These are phyloP conservation scores for Drosophila mauritiana DNA, from an alignment of 1,140 invertebrate species.

Conservation along the genomic window DNA sequence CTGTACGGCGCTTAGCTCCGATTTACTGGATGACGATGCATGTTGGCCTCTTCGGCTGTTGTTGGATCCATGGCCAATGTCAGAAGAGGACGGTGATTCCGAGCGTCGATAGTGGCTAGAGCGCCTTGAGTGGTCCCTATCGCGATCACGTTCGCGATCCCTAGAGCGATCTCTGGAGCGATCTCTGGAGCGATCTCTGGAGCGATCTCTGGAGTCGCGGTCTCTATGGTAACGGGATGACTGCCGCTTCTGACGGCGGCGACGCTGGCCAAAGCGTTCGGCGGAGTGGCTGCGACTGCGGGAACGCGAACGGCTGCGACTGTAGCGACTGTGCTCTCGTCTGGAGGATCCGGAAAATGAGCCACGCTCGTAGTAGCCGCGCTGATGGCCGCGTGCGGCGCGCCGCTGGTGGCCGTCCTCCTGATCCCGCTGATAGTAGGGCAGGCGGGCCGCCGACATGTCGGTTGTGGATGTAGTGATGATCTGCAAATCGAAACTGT, in stretches of 20 bases:
- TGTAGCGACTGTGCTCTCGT: constrained; percentile 50
- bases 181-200: constrained; percentile 23
- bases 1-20: constrained; percentile 12
- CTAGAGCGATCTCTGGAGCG: constrained; percentile 23
- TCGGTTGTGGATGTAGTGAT: constrained; percentile 27
- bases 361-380: constrained; percentile 43
- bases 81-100: constrained; percentile 23
- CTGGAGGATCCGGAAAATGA: constrained; percentile 24
- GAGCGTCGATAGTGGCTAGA: constrained; percentile 42
- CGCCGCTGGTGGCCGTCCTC: constrained; percentile 37
- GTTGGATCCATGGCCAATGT: constrained; percentile 9
- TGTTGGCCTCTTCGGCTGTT: constrained; percentile 15
- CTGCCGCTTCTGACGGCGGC: constrained; percentile 29
- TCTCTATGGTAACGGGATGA: constrained; percentile 34
- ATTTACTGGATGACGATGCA: not conserved
- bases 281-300: constrained; percentile 43
- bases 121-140: constrained; percentile 39
- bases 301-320: constrained; percentile 47
- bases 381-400: constrained; percentile 35
- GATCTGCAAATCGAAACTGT: constrained; percentile 81
- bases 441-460: constrained; percentile 70
- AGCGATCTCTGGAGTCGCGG: constrained; percentile 41
- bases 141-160: constrained; percentile 45
- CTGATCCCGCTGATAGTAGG: constrained; percentile 65
- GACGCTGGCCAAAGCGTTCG: constrained; percentile 46